These are phyloP conservation scores for Ceriagrion tenellum DNA, from an alignment of 2,888 invertebrate genomes.

Conservation along the genomic window DNA sequence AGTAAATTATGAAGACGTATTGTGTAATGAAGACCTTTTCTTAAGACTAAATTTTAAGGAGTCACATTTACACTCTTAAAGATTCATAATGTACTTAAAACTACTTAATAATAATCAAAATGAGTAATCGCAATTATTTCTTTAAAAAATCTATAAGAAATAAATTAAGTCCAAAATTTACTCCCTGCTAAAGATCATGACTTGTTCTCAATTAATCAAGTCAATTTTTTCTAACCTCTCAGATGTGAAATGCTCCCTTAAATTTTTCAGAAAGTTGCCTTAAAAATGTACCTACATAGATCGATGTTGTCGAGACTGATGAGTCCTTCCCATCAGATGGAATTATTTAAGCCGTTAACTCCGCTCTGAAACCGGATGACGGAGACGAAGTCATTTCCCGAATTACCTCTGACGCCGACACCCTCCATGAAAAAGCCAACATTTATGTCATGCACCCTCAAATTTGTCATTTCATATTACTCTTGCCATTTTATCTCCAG, in stretches of 20 bases:
- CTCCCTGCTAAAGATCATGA: neutral
- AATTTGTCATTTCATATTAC: neutral
- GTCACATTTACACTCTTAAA: too few species aligned
- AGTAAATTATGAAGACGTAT: too few species aligned
- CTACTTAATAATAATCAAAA: too few species aligned
- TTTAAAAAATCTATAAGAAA: too few species aligned
- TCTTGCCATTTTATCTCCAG: neutral
- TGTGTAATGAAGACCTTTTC: too few species aligned
- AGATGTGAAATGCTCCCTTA: neutral
- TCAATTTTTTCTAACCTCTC: too few species aligned
- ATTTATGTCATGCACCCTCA: neutral
- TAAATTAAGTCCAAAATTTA: too few species aligned
- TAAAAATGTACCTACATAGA: neutral
- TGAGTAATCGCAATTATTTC: too few species aligned
- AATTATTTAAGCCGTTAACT: neutral
- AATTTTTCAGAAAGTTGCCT: neutral
- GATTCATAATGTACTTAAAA: too few species aligned
- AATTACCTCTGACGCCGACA: neutral
- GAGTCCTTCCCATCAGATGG: neutral
- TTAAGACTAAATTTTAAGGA: too few species aligned
- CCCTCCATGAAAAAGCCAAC: neutral
- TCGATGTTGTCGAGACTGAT: neutral
- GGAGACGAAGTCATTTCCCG: slow-evolving; percentile 13
- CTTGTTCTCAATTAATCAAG: too few species aligned
- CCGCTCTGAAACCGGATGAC: neutral